Evolutionary conservation across 1,140 invertebrate species (phyloP).

Genomic region (Andricus grossulariae): DNA sequence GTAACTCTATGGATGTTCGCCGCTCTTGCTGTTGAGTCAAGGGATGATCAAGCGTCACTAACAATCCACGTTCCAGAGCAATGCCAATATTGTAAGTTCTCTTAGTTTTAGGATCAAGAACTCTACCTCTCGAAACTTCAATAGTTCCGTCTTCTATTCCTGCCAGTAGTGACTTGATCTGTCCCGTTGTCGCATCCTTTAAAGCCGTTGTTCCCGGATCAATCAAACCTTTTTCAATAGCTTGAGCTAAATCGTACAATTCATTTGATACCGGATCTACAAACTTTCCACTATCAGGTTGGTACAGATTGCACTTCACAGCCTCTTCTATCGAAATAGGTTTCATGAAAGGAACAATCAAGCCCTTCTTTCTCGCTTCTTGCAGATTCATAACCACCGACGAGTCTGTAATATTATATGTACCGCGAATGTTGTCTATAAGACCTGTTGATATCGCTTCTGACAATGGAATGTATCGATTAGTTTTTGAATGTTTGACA

Average conservation of each 20-base stretch:
- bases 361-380: conserved; percentile 83
- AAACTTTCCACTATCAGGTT: conserved; percentile 86
- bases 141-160: conserved; percentile 89
- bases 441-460: conserved; percentile 85
- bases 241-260: conserved; percentile 82
- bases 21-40: conserved; percentile 72
- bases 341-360: conserved; percentile 84
- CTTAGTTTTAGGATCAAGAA: conserved; percentile 87
- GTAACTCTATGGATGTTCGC: conserved; percentile 65
- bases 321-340: conserved; percentile 87
- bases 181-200: conserved; percentile 84
- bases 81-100: conserved; percentile 83
- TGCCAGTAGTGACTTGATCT: conserved; percentile 82
- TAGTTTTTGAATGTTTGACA: conserved; percentile 83
- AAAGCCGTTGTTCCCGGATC: conserved; percentile 86
- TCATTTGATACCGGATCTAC: conserved; percentile 84
- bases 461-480: conserved; percentile 84
- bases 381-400: conserved; percentile 81
- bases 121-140: conserved; percentile 84
- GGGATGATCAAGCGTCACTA: conserved; percentile 84
- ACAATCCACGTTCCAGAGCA: conserved; percentile 83
- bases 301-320: conserved; percentile 85
- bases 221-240: conserved; percentile 84
- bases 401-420: conserved; percentile 80
- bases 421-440: conserved; percentile 84